Evolutionary conservation across 2,113 vertebrate species (phyloP).

Genomic region (Odocoileus virginianus): DNA sequence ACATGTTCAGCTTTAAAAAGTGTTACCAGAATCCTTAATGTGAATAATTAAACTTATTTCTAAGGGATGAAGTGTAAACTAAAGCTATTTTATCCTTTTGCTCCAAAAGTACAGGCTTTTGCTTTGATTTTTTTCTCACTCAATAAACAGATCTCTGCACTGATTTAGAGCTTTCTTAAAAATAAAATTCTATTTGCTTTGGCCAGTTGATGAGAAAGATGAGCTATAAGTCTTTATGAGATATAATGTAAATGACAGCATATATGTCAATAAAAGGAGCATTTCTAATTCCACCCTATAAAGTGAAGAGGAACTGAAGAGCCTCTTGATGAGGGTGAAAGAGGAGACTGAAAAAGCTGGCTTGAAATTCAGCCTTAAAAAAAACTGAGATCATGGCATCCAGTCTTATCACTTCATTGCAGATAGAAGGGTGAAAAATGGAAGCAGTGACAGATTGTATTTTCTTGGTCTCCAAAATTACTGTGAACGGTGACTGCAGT

Average conservation of each 20-base stretch:
- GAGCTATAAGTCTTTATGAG: not conserved
- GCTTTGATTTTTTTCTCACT: not conserved
- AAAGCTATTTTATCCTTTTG: not conserved
- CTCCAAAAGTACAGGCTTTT: not conserved
- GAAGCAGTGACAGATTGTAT: not conserved
- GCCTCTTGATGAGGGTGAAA: not conserved
- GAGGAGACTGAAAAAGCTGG: not conserved
- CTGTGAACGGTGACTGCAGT: not conserved
- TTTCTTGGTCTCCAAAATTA: not conserved
- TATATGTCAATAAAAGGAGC: not conserved
- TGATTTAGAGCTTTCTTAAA: not conserved
- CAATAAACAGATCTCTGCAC: conserved; percentile 8
- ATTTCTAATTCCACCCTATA: not conserved
- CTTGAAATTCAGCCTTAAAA: not conserved
- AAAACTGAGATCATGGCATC: not conserved
- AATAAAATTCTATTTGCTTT: conserved; percentile 16
- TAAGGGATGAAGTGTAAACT: not conserved
- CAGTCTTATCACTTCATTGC: not conserved
- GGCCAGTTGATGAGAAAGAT: not conserved
- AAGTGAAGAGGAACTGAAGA: not conserved
- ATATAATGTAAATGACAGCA: not conserved
- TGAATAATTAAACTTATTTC: conserved; percentile 15
- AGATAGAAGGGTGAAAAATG: not conserved
- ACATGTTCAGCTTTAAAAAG: not conserved
- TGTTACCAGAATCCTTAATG: not conserved